These are phyloP conservation scores for Acanthosepion lycidas DNA, from an alignment of 2,888 invertebrate genomes.

Conservation along the genomic window DNA sequence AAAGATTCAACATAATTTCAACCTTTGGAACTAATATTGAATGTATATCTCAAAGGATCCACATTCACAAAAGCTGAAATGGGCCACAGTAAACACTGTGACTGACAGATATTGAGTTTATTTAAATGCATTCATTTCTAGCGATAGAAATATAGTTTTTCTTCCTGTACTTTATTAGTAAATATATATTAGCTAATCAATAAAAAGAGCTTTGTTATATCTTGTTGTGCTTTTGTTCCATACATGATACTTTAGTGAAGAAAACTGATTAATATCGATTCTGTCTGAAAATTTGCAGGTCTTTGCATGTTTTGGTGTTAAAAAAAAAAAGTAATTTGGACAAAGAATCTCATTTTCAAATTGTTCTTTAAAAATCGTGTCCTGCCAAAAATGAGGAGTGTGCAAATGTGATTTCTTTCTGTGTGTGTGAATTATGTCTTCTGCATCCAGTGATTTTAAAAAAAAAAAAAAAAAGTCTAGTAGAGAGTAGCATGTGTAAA, in stretches of 20 bases:
- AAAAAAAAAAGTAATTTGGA: not conserved
- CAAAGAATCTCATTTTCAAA: not conserved
- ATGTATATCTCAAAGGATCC: too few relatives aligned
- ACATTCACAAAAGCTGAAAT: not conserved
- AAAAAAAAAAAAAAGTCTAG: not conserved
- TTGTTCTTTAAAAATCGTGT: not conserved
- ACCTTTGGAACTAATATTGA: too few relatives aligned
- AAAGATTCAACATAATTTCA: too few relatives aligned
- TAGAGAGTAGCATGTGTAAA: not conserved
- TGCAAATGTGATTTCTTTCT: not conserved
- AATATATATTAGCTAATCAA: not conserved
- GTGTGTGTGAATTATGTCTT: constrained; percentile 14
- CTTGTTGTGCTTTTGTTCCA: not conserved
- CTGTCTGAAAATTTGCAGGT: not conserved
- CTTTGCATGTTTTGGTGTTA: not conserved
- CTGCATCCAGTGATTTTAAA: not conserved
- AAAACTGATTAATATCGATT: not conserved
- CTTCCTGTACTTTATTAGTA: not conserved
- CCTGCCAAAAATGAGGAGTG: not conserved
- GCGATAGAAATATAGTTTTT: not conserved
- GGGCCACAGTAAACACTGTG: not conserved
- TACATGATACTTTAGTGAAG: not conserved
- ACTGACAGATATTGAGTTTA: not conserved
- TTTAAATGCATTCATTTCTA: not conserved
- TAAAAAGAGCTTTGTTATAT: not conserved